These are phyloP conservation scores for Myrmecophaga tridactyla DNA, from an alignment of 2,113 vertebrate genomes.

Conservation along the genomic window DNA sequence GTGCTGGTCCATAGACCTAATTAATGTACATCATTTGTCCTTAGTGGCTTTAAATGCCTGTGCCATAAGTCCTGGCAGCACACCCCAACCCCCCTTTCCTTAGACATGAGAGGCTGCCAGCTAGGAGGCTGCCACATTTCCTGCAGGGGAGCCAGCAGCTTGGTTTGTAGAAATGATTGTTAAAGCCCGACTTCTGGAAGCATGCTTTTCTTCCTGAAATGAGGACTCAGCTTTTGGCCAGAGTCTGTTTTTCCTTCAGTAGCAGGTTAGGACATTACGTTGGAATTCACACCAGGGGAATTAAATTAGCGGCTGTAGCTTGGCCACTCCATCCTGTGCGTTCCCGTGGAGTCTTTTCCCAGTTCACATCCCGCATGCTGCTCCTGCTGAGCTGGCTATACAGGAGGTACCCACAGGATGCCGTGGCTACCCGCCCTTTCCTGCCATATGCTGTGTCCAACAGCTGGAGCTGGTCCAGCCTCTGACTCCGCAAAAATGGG, in stretches of 20 bases:
- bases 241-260: not conserved
- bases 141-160: too few species aligned
- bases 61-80: not conserved
- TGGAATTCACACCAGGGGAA: not conserved
- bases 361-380: rapidly evolving
- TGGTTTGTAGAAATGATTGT: not conserved
- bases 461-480: not conserved
- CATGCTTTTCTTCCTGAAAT: not conserved
- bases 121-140: not conserved
- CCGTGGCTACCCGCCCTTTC: not conserved
- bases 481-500: not conserved
- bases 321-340: not conserved
- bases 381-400: not conserved
- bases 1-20: too few species aligned
- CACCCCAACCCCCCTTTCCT: not conserved
- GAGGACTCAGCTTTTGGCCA: not conserved
- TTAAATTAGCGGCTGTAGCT: not conserved
- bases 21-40: not conserved
- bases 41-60: not conserved
- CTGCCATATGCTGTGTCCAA: not conserved
- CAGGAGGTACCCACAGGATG: rapidly evolving
- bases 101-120: not conserved
- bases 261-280: not conserved
- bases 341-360: too few species aligned
- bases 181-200: not conserved